phyloP scores from a whole-genome alignment of 2,797 vertebrate species.

The Tapirus indicus region DNA sequence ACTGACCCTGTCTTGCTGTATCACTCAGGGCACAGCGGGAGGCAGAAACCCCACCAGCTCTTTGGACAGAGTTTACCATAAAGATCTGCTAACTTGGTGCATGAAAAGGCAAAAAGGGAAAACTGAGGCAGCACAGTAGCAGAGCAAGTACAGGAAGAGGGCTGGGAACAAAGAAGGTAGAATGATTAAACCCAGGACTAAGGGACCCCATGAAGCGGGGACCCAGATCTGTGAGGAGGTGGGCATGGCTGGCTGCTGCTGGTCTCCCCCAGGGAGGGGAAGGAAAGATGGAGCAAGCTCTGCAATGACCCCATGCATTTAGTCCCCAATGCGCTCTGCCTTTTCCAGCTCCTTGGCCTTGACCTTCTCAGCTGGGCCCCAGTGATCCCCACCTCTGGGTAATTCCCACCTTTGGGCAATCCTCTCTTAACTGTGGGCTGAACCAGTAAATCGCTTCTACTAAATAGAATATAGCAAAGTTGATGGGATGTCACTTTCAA shows the following conservation, averaged over 20 bases:
- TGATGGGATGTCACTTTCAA: background rate
- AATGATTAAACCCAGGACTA: background rate
- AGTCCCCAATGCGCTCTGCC: background rate
- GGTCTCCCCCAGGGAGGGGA: background rate
- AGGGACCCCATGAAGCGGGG: background rate
- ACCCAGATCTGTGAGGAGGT: background rate
- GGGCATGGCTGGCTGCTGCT: background rate
- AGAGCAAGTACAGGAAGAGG: background rate
- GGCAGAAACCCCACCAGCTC: background rate
- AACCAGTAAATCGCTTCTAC: background rate
- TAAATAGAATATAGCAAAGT: background rate
- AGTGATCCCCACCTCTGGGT: background rate
- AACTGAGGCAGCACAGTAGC: background rate
- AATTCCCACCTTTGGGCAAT: background rate
- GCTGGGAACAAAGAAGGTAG: too few species aligned
- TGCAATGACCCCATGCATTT: rapidly evolving
- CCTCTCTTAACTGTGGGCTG: background rate
- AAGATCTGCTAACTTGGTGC: background rate
- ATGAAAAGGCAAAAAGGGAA: background rate
- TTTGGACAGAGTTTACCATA: background rate
- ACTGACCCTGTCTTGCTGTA: rapidly evolving
- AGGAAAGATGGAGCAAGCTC: background rate
- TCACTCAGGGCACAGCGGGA: background rate
- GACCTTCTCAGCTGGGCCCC: background rate
- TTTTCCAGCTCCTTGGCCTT: background rate